Evolutionary conservation across 2,888 invertebrate genomes (phyloP).

Genomic region (Fragum fragum): DNA sequence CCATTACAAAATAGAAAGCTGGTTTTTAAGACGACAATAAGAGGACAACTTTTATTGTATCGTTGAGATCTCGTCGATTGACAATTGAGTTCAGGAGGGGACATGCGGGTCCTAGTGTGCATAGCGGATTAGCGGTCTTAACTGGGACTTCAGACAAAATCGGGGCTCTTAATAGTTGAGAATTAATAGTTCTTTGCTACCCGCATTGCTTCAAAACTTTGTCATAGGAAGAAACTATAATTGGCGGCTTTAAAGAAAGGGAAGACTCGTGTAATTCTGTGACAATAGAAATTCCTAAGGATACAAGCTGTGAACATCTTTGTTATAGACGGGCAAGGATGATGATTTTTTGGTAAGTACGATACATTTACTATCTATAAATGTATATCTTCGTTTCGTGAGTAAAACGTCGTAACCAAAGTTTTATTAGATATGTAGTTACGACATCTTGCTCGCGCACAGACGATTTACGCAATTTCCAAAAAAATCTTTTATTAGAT

Average conservation of each 20-base stretch:
- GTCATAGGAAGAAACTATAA: not conserved
- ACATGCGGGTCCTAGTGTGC: constrained; percentile 41
- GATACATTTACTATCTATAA: too few relatives aligned
- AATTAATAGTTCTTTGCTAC: constrained; percentile 4
- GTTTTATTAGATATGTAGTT: too few relatives aligned
- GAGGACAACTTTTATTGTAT: constrained; percentile 22
- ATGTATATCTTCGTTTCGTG: too few relatives aligned
- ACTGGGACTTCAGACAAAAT: constrained; percentile 13
- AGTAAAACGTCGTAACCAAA: too few relatives aligned
- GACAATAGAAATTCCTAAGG: constrained; percentile 10
- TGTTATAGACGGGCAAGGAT: not conserved
- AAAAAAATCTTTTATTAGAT: too few relatives aligned
- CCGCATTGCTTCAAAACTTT: constrained; percentile 14
- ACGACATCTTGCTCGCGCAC: too few relatives aligned
- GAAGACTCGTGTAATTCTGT: not conserved
- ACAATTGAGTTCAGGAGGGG: constrained; percentile 37
- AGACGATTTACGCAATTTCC: too few relatives aligned
- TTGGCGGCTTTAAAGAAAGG: constrained; percentile 4
- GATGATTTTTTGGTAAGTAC: constrained; percentile 4
- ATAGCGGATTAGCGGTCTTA: constrained; percentile 22
- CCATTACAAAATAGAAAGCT: constrained; percentile 37
- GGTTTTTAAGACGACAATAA: constrained; percentile 30
- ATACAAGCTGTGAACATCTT: not conserved
- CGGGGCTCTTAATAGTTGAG: constrained; percentile 14
- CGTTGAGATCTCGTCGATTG: constrained; percentile 15